Evolutionary conservation across 2,888 invertebrate species (phyloP).

Genomic region (Drosophila barbarae): DNA sequence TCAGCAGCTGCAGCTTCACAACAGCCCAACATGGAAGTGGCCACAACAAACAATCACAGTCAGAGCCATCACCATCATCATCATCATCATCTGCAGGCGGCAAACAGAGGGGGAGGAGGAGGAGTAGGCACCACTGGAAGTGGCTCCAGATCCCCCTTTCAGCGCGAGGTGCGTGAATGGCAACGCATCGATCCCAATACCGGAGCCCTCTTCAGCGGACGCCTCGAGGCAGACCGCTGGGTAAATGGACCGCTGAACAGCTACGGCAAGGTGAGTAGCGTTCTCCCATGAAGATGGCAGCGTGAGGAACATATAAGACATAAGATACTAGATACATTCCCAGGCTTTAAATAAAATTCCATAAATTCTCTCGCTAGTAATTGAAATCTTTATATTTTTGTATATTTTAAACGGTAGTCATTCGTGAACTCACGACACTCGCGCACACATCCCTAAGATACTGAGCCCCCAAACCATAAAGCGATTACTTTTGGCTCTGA

Average conservation of each 20-base stretch:
- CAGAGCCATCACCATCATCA: constrained; percentile 72
- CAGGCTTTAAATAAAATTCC: neutral
- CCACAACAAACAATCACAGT: constrained; percentile 75
- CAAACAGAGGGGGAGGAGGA: neutral
- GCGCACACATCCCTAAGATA: constrained; percentile 15
- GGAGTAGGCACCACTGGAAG: constrained; percentile 44
- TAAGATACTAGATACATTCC: neutral
- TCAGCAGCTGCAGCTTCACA: constrained; percentile 31
- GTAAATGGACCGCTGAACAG: constrained; percentile 80
- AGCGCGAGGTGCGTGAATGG: constrained; percentile 80
- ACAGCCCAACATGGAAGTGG: constrained; percentile 69
- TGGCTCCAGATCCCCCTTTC: constrained; percentile 78
- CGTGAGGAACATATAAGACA: constrained; percentile 13
- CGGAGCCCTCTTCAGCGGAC: constrained; percentile 79
- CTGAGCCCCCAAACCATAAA: constrained; percentile 8
- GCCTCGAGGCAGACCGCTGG: constrained; percentile 80
- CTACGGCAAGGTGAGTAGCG: constrained; percentile 79
- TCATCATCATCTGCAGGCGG: constrained; percentile 49
- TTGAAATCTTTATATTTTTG: neutral
- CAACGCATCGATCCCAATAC: constrained; percentile 80
- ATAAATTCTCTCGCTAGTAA: neutral
- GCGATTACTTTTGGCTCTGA: constrained; percentile 41
- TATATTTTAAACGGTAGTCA: too few relatives aligned
- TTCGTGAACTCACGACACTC: constrained; percentile 15
- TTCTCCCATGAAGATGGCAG: constrained; percentile 16